These are phyloP conservation scores for Crioceris asparagi DNA, from an alignment of 2,888 invertebrate genomes.

Conservation along the genomic window DNA sequence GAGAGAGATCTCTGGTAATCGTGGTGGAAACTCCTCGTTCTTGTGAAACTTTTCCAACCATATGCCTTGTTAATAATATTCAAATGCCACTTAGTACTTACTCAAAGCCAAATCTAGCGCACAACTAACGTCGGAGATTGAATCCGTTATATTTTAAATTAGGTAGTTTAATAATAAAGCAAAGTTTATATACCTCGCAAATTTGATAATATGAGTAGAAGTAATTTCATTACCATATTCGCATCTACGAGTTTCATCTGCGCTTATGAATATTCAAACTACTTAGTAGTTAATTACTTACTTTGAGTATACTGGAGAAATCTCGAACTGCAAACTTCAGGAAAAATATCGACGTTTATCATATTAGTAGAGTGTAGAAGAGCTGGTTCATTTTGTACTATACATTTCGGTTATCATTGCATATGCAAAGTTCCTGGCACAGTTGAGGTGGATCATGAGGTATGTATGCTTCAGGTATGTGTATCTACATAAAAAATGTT, in stretches of 20 bases:
- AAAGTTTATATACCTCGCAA: constrained; percentile 30
- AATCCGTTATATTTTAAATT: constrained; percentile 23
- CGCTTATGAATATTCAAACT: constrained; percentile 31
- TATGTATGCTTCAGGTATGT: too few relatives aligned
- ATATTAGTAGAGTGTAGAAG: too few relatives aligned
- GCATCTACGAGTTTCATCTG: constrained; percentile 25
- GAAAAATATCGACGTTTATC: too few relatives aligned
- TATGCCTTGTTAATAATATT: too few relatives aligned
- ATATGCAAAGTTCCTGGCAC: too few relatives aligned
- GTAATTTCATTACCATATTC: constrained; percentile 33
- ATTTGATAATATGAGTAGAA: constrained; percentile 31
- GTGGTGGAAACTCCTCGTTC: too few relatives aligned
- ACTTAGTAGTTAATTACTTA: constrained; percentile 29
- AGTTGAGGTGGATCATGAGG: too few relatives aligned
- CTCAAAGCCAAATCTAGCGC: not conserved
- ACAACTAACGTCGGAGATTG: constrained; percentile 16
- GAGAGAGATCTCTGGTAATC: too few relatives aligned
- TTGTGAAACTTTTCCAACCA: too few relatives aligned
- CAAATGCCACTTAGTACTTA: not conserved
- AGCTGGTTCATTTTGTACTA: too few relatives aligned
- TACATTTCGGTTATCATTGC: too few relatives aligned
- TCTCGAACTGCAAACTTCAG: constrained; percentile 17
- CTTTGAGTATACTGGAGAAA: constrained; percentile 21
- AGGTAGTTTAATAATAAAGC: constrained; percentile 25
- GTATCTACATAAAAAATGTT: too few relatives aligned